Evolutionary conservation across 1,140 invertebrate species (phyloP).

Genomic region (Tenebrio molitor): DNA sequence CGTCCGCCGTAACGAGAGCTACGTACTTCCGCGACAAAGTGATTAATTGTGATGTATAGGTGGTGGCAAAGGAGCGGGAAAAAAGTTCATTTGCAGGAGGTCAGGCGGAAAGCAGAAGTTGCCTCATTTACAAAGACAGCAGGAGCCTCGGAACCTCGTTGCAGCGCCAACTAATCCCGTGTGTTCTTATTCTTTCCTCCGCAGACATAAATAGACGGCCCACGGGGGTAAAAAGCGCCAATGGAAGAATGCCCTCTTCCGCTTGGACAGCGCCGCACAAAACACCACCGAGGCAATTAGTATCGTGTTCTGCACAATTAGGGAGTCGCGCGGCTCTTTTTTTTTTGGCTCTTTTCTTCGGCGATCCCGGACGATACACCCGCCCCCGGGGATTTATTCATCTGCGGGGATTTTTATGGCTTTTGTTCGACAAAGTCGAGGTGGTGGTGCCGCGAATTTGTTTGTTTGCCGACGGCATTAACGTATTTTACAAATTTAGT

Average conservation of each 20-base stretch:
- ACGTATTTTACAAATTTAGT: conserved; percentile 4
- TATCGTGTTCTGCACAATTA: conserved; percentile 66
- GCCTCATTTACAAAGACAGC: conserved; percentile 64
- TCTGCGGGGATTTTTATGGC: conserved; percentile 29
- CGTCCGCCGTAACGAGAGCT: not conserved
- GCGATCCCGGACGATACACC: conserved; percentile 14
- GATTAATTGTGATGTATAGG: conserved; percentile 65
- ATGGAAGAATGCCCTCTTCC: conserved; percentile 56
- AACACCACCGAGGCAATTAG: conserved; percentile 65
- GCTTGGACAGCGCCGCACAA: conserved; percentile 62
- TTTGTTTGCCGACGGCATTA: conserved; percentile 2
- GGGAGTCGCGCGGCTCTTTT: conserved; percentile 48
- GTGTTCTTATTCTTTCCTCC: conserved; percentile 62
- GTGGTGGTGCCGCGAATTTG: conserved; percentile 15
- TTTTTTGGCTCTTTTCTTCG: conserved; percentile 51
- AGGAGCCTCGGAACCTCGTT: conserved; percentile 60
- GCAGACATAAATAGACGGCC: conserved; percentile 61
- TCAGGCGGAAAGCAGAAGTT: conserved; percentile 64
- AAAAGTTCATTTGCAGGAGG: conserved; percentile 65
- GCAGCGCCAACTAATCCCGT: conserved; percentile 63
- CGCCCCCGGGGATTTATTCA: conserved; percentile 15
- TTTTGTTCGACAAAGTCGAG: conserved; percentile 31
- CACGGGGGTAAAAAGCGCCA: conserved; percentile 49
- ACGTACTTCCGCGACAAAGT: conserved; percentile 43
- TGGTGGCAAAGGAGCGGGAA: conserved; percentile 59